Evolutionary conservation across 1,140 invertebrate genomes (phyloP).

Genomic region (Drosophila kurseongensis): DNA sequence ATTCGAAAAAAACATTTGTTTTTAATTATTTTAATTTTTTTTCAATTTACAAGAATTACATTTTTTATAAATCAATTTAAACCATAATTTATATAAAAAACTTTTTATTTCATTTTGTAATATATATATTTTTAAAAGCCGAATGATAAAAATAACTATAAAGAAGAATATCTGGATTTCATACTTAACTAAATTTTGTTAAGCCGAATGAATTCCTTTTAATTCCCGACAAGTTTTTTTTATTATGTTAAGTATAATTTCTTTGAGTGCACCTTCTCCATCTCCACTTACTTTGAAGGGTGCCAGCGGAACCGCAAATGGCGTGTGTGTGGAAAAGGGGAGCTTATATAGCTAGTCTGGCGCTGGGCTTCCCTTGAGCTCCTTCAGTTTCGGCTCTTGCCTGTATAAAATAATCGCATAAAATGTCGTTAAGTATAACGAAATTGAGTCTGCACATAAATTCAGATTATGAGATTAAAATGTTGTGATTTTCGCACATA

Average conservation of each 20-base stretch:
- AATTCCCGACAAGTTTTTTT: too few species aligned
- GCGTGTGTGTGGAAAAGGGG: constrained; percentile 20
- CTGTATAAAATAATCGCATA: constrained; percentile 80
- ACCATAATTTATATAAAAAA: too few species aligned
- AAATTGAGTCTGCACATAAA: constrained; percentile 83
- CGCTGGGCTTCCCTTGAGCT: constrained; percentile 38
- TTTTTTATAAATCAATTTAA: too few species aligned
- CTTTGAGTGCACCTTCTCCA: constrained; percentile 42
- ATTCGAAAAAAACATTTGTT: background rate
- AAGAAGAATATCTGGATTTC: too few species aligned
- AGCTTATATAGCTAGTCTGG: constrained; percentile 26
- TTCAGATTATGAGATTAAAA: constrained; percentile 83
- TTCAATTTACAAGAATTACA: too few species aligned
- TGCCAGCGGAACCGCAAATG: constrained; percentile 63
- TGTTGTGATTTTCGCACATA: constrained; percentile 79
- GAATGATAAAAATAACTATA: too few species aligned
- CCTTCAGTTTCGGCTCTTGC: constrained; percentile 46
- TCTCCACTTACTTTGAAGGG: constrained; percentile 35
- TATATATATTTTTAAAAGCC: too few species aligned
- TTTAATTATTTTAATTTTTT: background rate
- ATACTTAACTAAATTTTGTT: too few species aligned
- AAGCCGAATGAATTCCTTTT: background rate
- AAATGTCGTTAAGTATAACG: constrained; percentile 83
- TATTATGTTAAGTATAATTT: background rate
- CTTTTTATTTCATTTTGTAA: too few species aligned